Evolutionary conservation across 2,888 invertebrate genomes (phyloP), one percentile per base, ranked within the genome.

Genomic region (Argyra leucocephala): DNA sequence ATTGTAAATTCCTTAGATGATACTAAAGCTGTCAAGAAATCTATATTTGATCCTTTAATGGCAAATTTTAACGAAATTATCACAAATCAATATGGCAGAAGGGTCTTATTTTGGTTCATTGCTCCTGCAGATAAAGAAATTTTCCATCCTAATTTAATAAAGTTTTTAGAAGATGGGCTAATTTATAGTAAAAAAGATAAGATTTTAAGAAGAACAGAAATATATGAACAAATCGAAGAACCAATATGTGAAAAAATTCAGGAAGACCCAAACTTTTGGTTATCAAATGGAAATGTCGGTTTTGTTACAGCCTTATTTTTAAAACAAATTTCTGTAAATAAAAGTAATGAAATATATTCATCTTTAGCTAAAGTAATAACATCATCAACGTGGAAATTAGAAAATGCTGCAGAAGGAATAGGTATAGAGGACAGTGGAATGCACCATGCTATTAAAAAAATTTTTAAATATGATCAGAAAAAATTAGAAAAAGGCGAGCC

Each of bases 1-100:
- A 83, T 96, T 69, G 86, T 96, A 70, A 96, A 97, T 76, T 83
- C 86, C 0, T 88, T 95, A 1, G 97, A 98, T 76, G 97, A 98
- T 75, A 97, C 96, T 0, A 91, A 92, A 65, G 83, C 96, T 0
- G 84, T 96, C 22, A 89, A 89, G 73, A 96, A 96, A 78, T 86
- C 88, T 1, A 83, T 92, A 59, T 81, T 91, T 15, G 82, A 87
- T 69, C 88, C 89, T 68, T 80, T 96, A 68, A 78, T 88, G 37
- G 83, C 81, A 37, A 84, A 87, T 67, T 74, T 91, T 22, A 82
- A 85, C 69, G 88, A 88, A 5, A 81, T 96, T 36, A 87, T 88
- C 1, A 81, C 82, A 57, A 87, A 89, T 75, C 90, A 91, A 75
- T 88, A 89, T 84, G 96, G 96, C 0, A 86, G 89, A 69, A 89